Conservation (phyloP, 1,140 invertebrate species). For the Adelges cooleyi region DNA sequence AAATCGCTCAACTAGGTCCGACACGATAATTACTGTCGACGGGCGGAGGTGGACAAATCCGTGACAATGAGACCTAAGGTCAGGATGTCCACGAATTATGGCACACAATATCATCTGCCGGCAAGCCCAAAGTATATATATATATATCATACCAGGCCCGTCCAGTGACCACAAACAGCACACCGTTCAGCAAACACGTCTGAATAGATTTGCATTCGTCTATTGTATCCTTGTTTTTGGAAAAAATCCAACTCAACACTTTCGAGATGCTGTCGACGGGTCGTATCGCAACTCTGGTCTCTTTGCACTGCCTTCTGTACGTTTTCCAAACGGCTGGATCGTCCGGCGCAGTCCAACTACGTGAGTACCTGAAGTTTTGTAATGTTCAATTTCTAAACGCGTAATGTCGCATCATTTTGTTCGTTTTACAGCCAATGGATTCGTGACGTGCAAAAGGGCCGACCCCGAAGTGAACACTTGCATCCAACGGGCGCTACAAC, state of each 20-base stretch:
- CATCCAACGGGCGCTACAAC: conserved; percentile 31
- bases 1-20: neutral
- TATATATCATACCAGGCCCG: neutral
- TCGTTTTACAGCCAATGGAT: conserved; percentile 32
- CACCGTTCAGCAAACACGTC: neutral
- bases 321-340: neutral
- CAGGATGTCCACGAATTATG: neutral
- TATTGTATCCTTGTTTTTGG: no score
- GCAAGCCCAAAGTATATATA: neutral
- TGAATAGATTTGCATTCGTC: no score
- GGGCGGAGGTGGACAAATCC: neutral
- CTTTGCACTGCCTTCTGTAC: neutral
- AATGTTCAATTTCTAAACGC: neutral
- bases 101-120: neutral
- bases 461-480: conserved; percentile 31
- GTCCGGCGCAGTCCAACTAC: neutral
- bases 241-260: neutral
- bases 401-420: neutral
- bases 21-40: neutral
- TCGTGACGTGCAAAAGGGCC: conserved; percentile 30
- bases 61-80: conserved; percentile 11
- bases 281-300: neutral
- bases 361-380: neutral
- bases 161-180: neutral
- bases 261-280: neutral